Conservation (phyloP, 2,888 invertebrate genomes). For the Scaptodrosophila latifasciaeformis region DNA sequence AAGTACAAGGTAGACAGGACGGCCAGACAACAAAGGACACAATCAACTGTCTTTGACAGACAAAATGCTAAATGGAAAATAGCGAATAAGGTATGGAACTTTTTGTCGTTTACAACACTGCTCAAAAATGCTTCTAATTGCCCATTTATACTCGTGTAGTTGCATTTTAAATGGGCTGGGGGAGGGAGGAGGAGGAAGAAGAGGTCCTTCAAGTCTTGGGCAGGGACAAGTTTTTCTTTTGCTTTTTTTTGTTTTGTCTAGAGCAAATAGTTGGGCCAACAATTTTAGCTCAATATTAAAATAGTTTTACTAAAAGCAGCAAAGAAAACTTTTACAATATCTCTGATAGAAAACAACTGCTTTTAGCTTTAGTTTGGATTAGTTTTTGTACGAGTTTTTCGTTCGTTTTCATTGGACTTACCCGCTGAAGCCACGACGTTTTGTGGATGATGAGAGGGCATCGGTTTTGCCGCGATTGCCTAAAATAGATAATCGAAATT, state of each 20-base stretch:
- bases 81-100: not conserved
- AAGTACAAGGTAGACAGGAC: too few species aligned
- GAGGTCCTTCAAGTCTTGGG: too few species aligned
- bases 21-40: too few species aligned
- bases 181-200: too few species aligned
- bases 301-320: slow-evolving; percentile 73
- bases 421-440: slow-evolving; percentile 89
- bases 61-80: too few species aligned
- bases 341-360: not conserved
- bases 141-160: not conserved
- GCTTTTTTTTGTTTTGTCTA: not conserved
- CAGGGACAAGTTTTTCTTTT: too few species aligned
- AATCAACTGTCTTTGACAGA: too few species aligned
- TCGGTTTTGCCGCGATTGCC: slow-evolving; percentile 76
- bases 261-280: not conserved
- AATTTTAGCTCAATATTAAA: not conserved
- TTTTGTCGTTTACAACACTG: not conserved
- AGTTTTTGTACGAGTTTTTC: too few species aligned
- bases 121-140: not conserved
- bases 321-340: slow-evolving; percentile 13
- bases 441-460: slow-evolving; percentile 84
- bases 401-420: slow-evolving; percentile 79
- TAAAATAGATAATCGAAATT: slow-evolving; percentile 78
- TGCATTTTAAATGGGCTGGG: slow-evolving; percentile 21
- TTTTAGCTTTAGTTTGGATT: too few species aligned